Conservation (phyloP, 2,797 vertebrate genomes). For the Margarornis squamiger region DNA sequence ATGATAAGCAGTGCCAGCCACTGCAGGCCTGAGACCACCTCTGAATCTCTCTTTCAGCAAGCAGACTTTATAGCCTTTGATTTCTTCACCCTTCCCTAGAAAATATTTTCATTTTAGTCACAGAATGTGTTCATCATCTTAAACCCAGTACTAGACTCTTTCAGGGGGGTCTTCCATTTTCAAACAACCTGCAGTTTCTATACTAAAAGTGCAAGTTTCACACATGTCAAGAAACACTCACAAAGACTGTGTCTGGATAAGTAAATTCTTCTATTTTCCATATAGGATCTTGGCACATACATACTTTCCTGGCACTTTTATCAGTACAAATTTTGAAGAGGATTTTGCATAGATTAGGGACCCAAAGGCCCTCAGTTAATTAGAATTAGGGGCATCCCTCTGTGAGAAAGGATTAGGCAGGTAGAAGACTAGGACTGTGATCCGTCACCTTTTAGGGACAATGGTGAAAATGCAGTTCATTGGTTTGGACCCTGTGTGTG, state of each 20-base stretch:
- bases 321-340: conserved; percentile 8
- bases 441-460: conserved; percentile 2
- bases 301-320: background rate
- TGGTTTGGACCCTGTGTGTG: background rate
- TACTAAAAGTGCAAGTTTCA: background rate
- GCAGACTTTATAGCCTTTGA: background rate
- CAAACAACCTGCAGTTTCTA: background rate
- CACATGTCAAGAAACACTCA: background rate
- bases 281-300: background rate
- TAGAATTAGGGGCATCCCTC: conserved; percentile 46
- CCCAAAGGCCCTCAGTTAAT: conserved; percentile 40
- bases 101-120: background rate
- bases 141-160: background rate
- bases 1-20: background rate
- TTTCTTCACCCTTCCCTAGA: background rate
- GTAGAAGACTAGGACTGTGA: conserved; percentile 46
- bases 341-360: conserved; percentile 47
- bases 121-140: background rate
- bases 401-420: conserved; percentile 60
- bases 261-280: background rate
- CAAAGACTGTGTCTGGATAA: background rate
- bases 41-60: background rate
- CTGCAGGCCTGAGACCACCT: background rate
- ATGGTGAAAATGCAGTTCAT: conserved; percentile 42
- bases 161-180: background rate